phyloP scores from a whole-genome alignment of 2,113 vertebrate genomes.

The Megalops atlanticus region DNA sequence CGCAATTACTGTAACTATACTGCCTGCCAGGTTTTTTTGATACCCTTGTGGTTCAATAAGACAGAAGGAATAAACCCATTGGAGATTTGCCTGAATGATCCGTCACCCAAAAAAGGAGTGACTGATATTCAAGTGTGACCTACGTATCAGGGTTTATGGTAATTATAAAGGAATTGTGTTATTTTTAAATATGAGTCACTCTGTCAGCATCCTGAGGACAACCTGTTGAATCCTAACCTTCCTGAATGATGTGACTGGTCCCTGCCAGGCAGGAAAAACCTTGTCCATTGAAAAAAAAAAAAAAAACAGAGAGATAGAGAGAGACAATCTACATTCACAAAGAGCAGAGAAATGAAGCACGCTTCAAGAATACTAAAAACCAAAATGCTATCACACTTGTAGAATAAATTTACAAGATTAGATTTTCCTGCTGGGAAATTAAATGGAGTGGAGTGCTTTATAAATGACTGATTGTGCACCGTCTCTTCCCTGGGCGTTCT shows the following conservation, averaged over 20 bases:
- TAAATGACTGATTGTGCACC: background rate
- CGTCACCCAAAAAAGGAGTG: background rate
- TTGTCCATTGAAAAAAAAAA: background rate
- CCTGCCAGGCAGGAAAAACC: too few species aligned
- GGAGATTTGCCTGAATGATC: background rate
- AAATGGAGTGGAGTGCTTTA: conserved; percentile 16
- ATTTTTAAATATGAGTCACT: background rate
- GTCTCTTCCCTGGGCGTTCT: background rate
- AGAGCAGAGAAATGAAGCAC: conserved; percentile 11
- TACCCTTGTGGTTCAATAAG: background rate
- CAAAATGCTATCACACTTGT: background rate
- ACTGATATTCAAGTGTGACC: background rate
- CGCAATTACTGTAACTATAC: background rate
- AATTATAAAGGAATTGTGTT: background rate
- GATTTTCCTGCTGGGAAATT: conserved; percentile 26
- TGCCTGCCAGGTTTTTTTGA: background rate
- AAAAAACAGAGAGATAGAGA: conserved; percentile 25
- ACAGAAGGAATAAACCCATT: background rate
- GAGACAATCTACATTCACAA: conserved; percentile 13
- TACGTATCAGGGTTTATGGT: background rate
- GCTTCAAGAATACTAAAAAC: conserved; percentile 10
- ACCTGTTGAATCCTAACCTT: background rate
- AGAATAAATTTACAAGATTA: conserved; percentile 31
- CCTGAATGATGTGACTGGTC: background rate
- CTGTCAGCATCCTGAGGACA: background rate